Percentiles rank a stretch among this genome's conserved stretches.
Conservation (phyloP, 2,888 invertebrate species). For the Dione vanillae region DNA sequence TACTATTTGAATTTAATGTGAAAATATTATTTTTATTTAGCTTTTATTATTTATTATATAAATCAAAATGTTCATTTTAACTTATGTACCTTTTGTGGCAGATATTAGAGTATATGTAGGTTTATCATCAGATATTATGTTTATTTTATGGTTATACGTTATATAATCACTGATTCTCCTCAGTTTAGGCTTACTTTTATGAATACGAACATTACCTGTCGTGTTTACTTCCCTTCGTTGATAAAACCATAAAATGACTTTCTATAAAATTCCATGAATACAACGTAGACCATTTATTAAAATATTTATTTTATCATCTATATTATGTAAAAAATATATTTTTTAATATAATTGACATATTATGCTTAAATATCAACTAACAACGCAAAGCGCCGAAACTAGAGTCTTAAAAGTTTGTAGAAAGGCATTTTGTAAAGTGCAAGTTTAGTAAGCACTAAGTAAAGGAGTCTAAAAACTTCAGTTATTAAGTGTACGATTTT, state of each 20-base stretch:
- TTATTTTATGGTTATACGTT: conserved; percentile 13
- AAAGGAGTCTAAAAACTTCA: too few species aligned
- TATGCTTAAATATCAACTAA: too few species aligned
- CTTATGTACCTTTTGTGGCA: not conserved
- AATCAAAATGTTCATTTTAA: not conserved
- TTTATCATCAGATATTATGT: not conserved
- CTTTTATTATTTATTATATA: not conserved
- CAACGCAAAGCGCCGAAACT: too few species aligned
- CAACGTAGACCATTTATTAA: not conserved
- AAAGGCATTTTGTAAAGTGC: too few species aligned
- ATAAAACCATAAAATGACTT: conserved; percentile 1
- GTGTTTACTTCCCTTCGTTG: not conserved
- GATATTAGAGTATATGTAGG: not conserved
- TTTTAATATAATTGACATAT: too few species aligned
- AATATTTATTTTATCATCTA: too few species aligned
- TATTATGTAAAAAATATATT: too few species aligned
- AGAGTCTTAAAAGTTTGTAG: too few species aligned
- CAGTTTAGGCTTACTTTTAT: conserved; percentile 6
- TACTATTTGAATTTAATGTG: too few species aligned
- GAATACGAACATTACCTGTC: conserved; percentile 7
- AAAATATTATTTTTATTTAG: too few species aligned
- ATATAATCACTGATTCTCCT: not conserved
- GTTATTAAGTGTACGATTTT: too few species aligned
- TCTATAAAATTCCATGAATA: conserved; percentile 1
- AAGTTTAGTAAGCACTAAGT: too few species aligned